These are phyloP conservation scores for Cnemophilus loriae DNA, from an alignment of 2,113 vertebrate species.

Conservation along the genomic window DNA sequence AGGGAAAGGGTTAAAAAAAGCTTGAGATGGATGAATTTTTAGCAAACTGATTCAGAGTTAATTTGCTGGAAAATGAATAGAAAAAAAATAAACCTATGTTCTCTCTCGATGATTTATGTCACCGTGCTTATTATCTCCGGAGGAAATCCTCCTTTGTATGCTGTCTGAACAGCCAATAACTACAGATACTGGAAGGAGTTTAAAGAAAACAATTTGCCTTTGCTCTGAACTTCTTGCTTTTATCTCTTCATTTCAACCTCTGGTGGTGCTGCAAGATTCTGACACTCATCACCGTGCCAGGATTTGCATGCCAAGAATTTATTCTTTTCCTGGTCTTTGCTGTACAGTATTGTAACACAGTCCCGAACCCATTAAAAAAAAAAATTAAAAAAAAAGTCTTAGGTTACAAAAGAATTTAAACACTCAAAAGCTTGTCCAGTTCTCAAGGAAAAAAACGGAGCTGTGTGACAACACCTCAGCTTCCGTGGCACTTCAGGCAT, in stretches of 20 bases:
- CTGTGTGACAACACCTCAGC: not conserved
- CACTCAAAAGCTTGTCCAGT: not conserved
- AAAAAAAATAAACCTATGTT: not conserved
- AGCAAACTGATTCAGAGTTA: not conserved
- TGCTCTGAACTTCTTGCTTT: slow-evolving; percentile 20
- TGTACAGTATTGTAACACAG: not conserved
- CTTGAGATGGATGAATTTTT: not conserved
- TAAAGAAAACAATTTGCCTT: not conserved
- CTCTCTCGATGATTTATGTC: not conserved
- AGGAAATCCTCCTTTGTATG: slow-evolving; percentile 9
- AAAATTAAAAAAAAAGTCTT: too few species aligned
- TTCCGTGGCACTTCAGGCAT: not conserved
- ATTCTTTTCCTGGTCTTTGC: not conserved
- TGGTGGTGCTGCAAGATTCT: not conserved
- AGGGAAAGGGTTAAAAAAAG: not conserved
- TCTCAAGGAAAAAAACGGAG: not conserved
- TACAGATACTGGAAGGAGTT: not conserved
- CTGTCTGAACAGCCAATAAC: not conserved
- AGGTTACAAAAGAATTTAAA: not conserved
- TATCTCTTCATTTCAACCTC: not conserved
- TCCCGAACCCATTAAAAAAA: not conserved
- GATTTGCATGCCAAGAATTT: not conserved
- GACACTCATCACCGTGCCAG: not conserved
- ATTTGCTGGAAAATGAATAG: not conserved
- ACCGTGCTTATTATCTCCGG: not conserved